phyloP scores from a whole-genome alignment of 2,113 vertebrate species.

The Dipodomys spectabilis region DNA sequence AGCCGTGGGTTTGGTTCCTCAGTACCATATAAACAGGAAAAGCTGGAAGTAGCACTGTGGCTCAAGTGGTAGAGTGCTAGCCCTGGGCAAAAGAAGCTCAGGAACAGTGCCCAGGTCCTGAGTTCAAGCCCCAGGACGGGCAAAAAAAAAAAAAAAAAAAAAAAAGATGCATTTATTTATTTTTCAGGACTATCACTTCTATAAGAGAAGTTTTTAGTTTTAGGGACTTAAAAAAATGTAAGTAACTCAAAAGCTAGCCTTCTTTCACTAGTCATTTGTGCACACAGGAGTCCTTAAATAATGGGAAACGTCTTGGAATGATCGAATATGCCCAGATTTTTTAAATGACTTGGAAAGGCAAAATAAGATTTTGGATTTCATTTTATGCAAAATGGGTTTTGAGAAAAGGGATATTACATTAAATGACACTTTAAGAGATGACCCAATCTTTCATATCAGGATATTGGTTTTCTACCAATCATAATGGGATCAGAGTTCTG shows the following conservation, averaged over 20 bases:
- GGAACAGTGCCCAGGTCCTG: too few relatives aligned
- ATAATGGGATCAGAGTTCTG: neutral
- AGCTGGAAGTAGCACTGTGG: too few relatives aligned
- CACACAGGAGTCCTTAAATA: neutral
- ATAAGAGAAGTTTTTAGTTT: constrained; percentile 8
- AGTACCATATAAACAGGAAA: too few relatives aligned
- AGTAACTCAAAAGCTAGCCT: neutral
- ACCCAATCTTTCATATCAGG: neutral
- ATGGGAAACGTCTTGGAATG: neutral
- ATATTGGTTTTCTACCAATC: neutral
- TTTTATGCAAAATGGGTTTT: neutral
- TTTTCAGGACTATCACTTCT: neutral
- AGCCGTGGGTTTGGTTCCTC: too few relatives aligned
- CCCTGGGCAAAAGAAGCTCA: too few relatives aligned
- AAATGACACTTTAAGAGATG: neutral
- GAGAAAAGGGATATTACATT: neutral
- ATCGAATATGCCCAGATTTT: neutral
- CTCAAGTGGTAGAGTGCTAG: too few relatives aligned
- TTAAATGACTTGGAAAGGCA: constrained; percentile 19
- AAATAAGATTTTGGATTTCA: constrained; percentile 32
- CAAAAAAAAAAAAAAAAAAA: too few relatives aligned
- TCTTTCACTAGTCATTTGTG: neutral
- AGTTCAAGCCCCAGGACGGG: too few relatives aligned
- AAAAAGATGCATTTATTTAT: too few relatives aligned
- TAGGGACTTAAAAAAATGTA: neutral